A percentile compares a stretch with the other conserved stretches of the same genome.
Conservation (phyloP, 2,888 invertebrate species). For the Microctonus brassicae region DNA sequence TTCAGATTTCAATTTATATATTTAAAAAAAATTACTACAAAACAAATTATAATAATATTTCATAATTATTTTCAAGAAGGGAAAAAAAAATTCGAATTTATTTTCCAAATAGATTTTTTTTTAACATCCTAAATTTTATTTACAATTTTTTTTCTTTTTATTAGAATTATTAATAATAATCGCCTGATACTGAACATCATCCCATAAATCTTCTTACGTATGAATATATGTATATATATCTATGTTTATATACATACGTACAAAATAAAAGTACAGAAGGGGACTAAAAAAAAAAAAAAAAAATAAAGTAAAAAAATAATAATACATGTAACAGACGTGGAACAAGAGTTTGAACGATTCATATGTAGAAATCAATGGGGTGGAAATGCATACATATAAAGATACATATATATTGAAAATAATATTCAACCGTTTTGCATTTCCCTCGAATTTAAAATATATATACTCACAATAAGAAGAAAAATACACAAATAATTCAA, state of each 20-base stretch:
- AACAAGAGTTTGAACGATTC: slow-evolving; percentile 15
- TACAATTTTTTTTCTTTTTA: too few relatives aligned
- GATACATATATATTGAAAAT: neutral
- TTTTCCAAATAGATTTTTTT: too few relatives aligned
- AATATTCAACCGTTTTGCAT: neutral
- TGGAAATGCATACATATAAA: slow-evolving; percentile 23
- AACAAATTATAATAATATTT: too few relatives aligned
- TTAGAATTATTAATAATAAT: slow-evolving; percentile 23
- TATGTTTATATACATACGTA: slow-evolving; percentile 18
- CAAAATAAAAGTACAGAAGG: neutral
- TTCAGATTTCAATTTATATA: too few relatives aligned
- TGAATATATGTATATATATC: too few relatives aligned
- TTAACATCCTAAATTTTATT: too few relatives aligned
- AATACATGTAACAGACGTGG: slow-evolving; percentile 24
- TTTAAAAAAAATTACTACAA: too few relatives aligned
- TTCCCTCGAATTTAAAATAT: neutral
- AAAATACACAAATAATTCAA: neutral
- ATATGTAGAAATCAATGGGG: slow-evolving; percentile 26
- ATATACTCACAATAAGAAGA: neutral
- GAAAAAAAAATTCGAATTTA: too few relatives aligned
- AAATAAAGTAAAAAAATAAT: neutral
- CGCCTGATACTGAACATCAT: slow-evolving; percentile 24
- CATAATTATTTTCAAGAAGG: too few relatives aligned
- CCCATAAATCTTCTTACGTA: slow-evolving; percentile 16
- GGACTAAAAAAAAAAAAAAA: neutral